phyloP scores from a whole-genome alignment of 2,113 vertebrate genomes.

The Ranitomeya imitator region DNA sequence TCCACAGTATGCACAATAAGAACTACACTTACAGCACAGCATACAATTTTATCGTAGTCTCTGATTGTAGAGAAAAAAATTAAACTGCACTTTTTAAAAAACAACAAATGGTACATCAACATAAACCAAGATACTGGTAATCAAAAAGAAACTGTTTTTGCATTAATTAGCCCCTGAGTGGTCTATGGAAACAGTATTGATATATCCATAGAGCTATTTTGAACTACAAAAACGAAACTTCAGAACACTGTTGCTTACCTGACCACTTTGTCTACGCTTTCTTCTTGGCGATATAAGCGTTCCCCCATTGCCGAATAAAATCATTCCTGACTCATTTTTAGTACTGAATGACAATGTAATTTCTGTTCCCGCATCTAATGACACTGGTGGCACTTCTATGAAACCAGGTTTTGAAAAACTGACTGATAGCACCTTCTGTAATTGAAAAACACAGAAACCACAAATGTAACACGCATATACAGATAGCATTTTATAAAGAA shows the following conservation, averaged over 20 bases:
- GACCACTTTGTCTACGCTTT: slow-evolving; percentile 82
- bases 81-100: no score
- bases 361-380: slow-evolving; percentile 81
- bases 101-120: no score
- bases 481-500: neutral
- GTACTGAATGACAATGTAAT: slow-evolving; percentile 97
- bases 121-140: no score
- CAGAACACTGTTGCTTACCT: slow-evolving; percentile 66
- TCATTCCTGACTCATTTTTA: slow-evolving; percentile 84
- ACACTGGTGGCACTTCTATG: slow-evolving; percentile 82
- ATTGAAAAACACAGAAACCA: slow-evolving; percentile 39
- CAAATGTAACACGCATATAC: neutral
- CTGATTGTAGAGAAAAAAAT: no score
- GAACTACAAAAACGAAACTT: neutral
- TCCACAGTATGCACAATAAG: no score
- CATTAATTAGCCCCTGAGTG: no score
- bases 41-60: no score
- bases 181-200: no score
- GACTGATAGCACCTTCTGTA: slow-evolving; percentile 90
- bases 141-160: no score
- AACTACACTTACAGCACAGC: no score
- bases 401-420: slow-evolving; percentile 90
- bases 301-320: slow-evolving; percentile 83
- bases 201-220: no score
- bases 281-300: slow-evolving; percentile 73